Conservation (phyloP, 2,888 invertebrate species). For the Cantharis rustica region DNA sequence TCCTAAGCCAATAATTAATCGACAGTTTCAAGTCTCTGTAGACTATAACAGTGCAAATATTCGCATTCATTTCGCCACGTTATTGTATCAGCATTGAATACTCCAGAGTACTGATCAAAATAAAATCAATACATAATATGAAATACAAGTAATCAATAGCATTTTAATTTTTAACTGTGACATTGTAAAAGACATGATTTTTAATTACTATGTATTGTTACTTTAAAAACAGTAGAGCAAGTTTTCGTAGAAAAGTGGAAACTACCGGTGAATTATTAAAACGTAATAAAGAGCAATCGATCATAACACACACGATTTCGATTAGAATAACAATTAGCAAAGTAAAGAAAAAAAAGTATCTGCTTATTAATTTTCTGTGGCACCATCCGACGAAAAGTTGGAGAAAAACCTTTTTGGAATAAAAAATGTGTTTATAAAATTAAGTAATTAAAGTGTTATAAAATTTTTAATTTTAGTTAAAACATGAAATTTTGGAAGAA, state of each 20-base stretch:
- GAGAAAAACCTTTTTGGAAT: not conserved
- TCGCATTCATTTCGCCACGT: conserved; percentile 36
- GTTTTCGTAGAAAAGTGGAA: not conserved
- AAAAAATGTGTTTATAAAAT: not conserved
- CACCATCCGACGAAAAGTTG: not conserved
- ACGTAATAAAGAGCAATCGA: not conserved
- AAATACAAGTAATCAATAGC: conserved; percentile 3
- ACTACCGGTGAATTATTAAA: not conserved
- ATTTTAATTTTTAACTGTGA: conserved; percentile 4
- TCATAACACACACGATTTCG: not conserved
- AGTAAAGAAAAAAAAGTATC: not conserved
- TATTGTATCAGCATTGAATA: conserved; percentile 22
- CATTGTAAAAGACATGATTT: not conserved
- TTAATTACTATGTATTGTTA: not conserved
- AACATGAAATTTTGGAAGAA: conserved; percentile 22
- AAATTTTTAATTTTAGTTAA: conserved; percentile 22
- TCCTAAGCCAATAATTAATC: conserved; percentile 36
- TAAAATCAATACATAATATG: conserved; percentile 12
- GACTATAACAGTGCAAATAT: conserved; percentile 35
- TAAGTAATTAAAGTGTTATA: not conserved
- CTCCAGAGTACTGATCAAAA: conserved; percentile 15
- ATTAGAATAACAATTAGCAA: not conserved
- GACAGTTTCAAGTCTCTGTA: conserved; percentile 31
- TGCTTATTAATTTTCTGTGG: not conserved
- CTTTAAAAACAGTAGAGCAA: not conserved